phyloP scores from a whole-genome alignment of 2,888 invertebrate species.

The Dasysyrphus tricinctus region DNA sequence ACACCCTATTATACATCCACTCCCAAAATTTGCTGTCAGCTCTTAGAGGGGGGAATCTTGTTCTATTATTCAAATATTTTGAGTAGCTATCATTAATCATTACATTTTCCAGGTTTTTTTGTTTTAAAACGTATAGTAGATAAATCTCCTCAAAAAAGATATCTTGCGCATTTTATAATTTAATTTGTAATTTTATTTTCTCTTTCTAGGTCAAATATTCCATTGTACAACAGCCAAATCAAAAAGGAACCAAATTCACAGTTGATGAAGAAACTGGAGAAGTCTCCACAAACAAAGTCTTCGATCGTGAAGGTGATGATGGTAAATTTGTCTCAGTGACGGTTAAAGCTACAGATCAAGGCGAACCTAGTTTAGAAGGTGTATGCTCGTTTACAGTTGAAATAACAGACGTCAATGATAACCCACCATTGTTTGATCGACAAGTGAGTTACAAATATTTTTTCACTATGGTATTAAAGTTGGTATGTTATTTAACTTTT shows the following conservation, averaged over 20 bases:
- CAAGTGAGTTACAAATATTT: constrained; percentile 87
- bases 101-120: no score
- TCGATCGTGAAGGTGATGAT: constrained; percentile 98
- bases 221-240: constrained; percentile 97
- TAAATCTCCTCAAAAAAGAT: no score
- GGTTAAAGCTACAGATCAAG: constrained; percentile 98
- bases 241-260: constrained; percentile 96
- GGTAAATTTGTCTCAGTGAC: constrained; percentile 98
- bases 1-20: no score
- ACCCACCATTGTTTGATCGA: constrained; percentile 96
- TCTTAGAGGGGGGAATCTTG: no score
- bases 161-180: no score
- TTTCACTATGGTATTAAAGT: no score
- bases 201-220: constrained; percentile 91
- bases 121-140: no score
- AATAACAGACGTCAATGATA: constrained; percentile 98
- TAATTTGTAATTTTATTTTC: not conserved
- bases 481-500: no score
- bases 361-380: constrained; percentile 98
- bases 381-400: constrained; percentile 99
- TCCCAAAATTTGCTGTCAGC: no score
- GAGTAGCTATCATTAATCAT: no score
- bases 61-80: no score
- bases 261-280: constrained; percentile 98
- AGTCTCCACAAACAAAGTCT: constrained; percentile 97